Evolutionary conservation across 2,888 invertebrate genomes (phyloP), one percentile per base, ranked within the genome.

Genomic region (Scaptomyza flava): DNA sequence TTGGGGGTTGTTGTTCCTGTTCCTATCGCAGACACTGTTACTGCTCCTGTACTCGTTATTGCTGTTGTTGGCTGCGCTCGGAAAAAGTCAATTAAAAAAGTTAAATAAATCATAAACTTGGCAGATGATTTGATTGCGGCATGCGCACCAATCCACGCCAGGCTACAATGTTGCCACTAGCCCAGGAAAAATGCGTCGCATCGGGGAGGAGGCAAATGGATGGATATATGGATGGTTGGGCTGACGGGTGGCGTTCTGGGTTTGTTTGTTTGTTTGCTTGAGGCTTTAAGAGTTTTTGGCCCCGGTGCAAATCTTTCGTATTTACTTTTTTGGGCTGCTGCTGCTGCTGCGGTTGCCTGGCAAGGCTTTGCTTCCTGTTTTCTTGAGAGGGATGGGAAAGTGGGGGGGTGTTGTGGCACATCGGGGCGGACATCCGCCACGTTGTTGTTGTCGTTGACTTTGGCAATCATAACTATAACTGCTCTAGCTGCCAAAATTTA

Each of bases 1-100:
- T 41, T 65, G 54, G 60, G 50, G 64, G 58, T 42, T 43, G 61
- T 45, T 63, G 46, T 62, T 57, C 46, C 47, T 57, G 59, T n/a
- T 46, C 41, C 20, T 23, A 48, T 47, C 38, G n/a, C 48, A 51
- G 52, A 67, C 60, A 59, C 45, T 50, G 33, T 31, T 46, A 33
- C 33, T 41, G 41, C 12, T 47, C 30, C 48, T 53, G 51, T 38
- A 36, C 31, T 42, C 57, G 69, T 47, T 68, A 63, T 33, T 34
- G 60, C 46, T 66, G 66, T 36, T 41, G 65, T 43, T 58, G 53
- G 41, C 73, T 54, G 41, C 53, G 76, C 78, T 81, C 79, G 90
- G 91, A 91, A 91, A 91, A 91, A 91, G 91, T 91, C 91, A 91
- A 91, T 91, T 91, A 91, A 91, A 91, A 91, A 90, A 90, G 90